Evolutionary conservation across 2,888 invertebrate species (phyloP).

Genomic region (Alloscopus bannaensis): DNA sequence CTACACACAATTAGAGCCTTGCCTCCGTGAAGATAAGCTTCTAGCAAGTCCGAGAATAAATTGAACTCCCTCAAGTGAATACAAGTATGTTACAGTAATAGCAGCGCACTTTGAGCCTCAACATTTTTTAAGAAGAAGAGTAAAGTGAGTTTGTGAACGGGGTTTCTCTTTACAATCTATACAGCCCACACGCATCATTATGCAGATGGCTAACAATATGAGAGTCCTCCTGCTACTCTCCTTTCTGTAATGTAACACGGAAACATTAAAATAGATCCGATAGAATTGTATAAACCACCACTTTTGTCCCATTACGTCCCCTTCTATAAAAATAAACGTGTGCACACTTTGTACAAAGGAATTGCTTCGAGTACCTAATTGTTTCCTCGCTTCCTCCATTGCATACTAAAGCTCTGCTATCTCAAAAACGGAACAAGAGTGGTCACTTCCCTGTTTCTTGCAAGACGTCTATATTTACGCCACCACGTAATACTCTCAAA

Average conservation of each 20-base stretch:
- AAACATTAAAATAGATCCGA: slow-evolving; percentile 50
- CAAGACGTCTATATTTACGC: no score
- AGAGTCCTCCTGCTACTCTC: not conserved
- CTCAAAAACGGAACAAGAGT: no score
- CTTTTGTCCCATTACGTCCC: slow-evolving; percentile 21
- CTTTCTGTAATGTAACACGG: slow-evolving; percentile 56
- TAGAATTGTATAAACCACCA: no score
- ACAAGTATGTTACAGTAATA: not conserved
- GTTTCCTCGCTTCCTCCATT: no score
- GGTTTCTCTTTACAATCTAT: not conserved
- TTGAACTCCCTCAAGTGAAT: no score
- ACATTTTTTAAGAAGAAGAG: not conserved
- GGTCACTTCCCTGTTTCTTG: no score
- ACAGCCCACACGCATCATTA: not conserved
- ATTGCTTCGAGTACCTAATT: no score
- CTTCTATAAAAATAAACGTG: not conserved
- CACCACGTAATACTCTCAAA: no score
- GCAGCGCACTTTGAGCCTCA: not conserved
- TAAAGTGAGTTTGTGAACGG: not conserved
- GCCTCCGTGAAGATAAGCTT: no score
- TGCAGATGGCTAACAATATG: not conserved
- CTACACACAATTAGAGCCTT: no score
- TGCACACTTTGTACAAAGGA: not conserved
- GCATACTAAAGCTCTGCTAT: no score
- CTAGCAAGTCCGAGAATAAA: no score